Evolutionary conservation across 2,113 vertebrate genomes (phyloP).

Genomic region (Cynocephalus volans): DNA sequence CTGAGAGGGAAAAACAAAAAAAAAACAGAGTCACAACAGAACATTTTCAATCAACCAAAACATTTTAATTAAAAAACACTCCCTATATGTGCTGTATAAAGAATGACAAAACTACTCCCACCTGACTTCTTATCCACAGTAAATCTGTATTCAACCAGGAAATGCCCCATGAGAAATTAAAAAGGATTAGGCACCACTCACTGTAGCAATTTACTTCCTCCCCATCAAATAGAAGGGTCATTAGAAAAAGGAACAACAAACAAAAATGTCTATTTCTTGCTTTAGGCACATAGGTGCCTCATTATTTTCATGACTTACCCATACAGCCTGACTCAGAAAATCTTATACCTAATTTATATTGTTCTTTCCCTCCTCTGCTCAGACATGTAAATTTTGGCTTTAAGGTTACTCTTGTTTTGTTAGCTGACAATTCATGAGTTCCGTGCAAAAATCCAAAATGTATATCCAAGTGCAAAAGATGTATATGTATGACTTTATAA

Average conservation of each 20-base stretch:
- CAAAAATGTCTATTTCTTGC: neutral
- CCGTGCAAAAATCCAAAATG: slow-evolving; percentile 59
- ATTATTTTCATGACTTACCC: neutral
- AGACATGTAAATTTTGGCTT: neutral
- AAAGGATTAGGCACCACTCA: neutral
- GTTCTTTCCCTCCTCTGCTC: neutral
- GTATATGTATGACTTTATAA: neutral
- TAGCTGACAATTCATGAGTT: neutral
- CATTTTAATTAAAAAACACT: slow-evolving; percentile 24
- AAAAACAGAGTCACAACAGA: neutral
- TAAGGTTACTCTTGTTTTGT: neutral
- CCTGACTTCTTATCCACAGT: neutral
- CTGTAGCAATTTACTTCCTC: neutral
- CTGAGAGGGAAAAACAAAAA: slow-evolving; percentile 86
- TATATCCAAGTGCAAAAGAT: neutral
- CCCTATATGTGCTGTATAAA: neutral
- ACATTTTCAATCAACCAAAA: slow-evolving; percentile 35
- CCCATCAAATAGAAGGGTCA: neutral
- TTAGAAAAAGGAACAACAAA: neutral
- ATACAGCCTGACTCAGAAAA: neutral
- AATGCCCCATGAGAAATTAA: neutral
- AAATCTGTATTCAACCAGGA: slow-evolving; percentile 45
- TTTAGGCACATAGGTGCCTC: neutral
- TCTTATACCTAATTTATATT: neutral
- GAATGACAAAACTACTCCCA: slow-evolving; percentile 5